A percentile compares a stretch with the other conserved stretches of the same genome.
phyloP scores from a whole-genome alignment of 2,113 vertebrate genomes.

The Eurystomus gularis region DNA sequence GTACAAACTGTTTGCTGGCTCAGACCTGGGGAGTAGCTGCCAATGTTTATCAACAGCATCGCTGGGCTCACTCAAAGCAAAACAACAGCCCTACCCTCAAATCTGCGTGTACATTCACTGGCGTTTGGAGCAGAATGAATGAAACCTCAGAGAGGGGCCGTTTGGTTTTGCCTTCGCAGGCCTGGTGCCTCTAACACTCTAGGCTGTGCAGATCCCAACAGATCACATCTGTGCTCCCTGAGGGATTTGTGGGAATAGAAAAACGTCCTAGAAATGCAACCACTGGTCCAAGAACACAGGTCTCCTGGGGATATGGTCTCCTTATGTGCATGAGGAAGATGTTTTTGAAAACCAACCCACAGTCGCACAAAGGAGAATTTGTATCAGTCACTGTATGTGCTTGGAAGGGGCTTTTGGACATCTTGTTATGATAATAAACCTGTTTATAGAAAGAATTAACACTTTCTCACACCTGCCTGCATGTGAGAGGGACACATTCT shows the following conservation, averaged over 20 bases:
- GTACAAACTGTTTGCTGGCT: slow-evolving; percentile 8
- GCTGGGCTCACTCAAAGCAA: neutral
- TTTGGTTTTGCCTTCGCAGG: neutral
- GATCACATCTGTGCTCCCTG: neutral
- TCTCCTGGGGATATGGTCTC: neutral
- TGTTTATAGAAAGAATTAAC: slow-evolving; percentile 37
- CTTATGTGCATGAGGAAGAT: neutral
- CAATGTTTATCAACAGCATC: neutral
- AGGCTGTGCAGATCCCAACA: neutral
- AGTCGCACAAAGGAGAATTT: slow-evolving; percentile 20
- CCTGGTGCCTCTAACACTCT: neutral
- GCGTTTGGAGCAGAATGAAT: neutral
- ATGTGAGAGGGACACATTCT: neutral
- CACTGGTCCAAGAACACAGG: neutral
- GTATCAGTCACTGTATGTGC: neutral
- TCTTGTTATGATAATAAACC: slow-evolving; percentile 4
- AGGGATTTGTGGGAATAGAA: slow-evolving; percentile 24
- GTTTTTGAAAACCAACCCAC: neutral
- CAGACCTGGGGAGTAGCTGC: neutral
- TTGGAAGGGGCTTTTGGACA: slow-evolving; percentile 18
- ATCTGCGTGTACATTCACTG: neutral
- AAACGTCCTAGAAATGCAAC: neutral
- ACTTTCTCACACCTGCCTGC: neutral
- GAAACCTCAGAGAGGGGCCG: slow-evolving; percentile 9
- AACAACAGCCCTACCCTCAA: neutral